Evolutionary conservation across 2,888 invertebrate genomes (phyloP).

Genomic region (Elysia crispata): DNA sequence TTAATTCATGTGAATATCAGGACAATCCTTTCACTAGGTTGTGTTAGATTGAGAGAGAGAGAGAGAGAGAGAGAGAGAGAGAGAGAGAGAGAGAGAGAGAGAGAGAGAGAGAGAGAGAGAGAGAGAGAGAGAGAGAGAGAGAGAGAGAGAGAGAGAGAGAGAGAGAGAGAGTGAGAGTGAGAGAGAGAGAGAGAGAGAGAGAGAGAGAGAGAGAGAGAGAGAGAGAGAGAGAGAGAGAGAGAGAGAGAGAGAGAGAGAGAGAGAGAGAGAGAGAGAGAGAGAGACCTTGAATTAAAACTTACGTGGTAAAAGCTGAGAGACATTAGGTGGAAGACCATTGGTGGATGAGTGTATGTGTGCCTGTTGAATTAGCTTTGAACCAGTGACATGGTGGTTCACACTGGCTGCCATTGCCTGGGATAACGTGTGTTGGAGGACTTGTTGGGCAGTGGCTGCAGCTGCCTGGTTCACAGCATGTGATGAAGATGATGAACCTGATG

Average conservation of each 20-base stretch:
- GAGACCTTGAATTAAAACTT: slow-evolving; percentile 50
- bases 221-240: background rate
- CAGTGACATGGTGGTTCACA: slow-evolving; percentile 43
- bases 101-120: too few species aligned
- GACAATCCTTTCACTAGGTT: too few species aligned
- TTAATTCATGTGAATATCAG: too few species aligned
- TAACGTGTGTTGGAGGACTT: slow-evolving; percentile 58
- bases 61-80: too few species aligned
- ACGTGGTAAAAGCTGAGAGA: slow-evolving; percentile 73
- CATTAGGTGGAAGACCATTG: slow-evolving; percentile 65
- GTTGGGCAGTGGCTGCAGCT: slow-evolving; percentile 50
- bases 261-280: background rate
- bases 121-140: too few species aligned
- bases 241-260: background rate
- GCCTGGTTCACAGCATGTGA: slow-evolving; percentile 50
- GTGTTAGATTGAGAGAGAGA: too few species aligned
- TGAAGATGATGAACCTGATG: slow-evolving; percentile 46
- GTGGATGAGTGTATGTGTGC: slow-evolving; percentile 55
- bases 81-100: too few species aligned
- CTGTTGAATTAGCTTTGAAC: slow-evolving; percentile 53
- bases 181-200: too few species aligned
- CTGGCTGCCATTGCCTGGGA: slow-evolving; percentile 58
- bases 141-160: too few species aligned
- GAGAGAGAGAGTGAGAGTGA: too few species aligned
- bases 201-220: background rate